Evolutionary conservation across 2,888 invertebrate genomes (phyloP).

Genomic region (Sarcophaga subvicina): DNA sequence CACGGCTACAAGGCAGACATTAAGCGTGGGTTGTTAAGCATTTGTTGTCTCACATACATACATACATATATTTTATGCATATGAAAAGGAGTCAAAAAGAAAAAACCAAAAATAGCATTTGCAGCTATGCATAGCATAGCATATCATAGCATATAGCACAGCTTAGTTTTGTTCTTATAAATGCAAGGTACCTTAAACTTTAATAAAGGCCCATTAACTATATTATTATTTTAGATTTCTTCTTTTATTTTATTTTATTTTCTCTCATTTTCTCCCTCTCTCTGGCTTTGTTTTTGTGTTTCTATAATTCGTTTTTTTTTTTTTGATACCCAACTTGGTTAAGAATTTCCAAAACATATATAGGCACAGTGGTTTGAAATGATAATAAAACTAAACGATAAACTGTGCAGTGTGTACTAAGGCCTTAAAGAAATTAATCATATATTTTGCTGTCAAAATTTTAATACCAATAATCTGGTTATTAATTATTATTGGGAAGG

Average conservation of each 20-base stretch:
- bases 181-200: constrained; percentile 56
- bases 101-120: constrained; percentile 7
- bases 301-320: too few relatives aligned
- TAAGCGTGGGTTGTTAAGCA: constrained; percentile 67
- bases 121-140: neutral
- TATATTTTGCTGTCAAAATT: neutral
- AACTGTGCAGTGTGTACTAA: too few relatives aligned
- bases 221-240: constrained; percentile 40
- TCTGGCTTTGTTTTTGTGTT: too few relatives aligned
- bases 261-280: neutral
- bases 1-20: neutral
- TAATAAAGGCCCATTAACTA: constrained; percentile 68
- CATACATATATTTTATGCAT: constrained; percentile 38
- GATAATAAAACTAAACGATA: neutral
- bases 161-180: constrained; percentile 52
- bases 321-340: constrained; percentile 2
- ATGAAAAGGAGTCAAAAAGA: neutral
- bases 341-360: neutral
- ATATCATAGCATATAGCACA: too few relatives aligned
- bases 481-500: neutral
- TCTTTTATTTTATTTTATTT: constrained; percentile 11
- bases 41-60: constrained; percentile 49
- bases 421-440: neutral
- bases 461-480: neutral
- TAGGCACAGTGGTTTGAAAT: constrained; percentile 43